phyloP scores from a whole-genome alignment of 2,888 invertebrate genomes.

The Eustalomyia histrio region DNA sequence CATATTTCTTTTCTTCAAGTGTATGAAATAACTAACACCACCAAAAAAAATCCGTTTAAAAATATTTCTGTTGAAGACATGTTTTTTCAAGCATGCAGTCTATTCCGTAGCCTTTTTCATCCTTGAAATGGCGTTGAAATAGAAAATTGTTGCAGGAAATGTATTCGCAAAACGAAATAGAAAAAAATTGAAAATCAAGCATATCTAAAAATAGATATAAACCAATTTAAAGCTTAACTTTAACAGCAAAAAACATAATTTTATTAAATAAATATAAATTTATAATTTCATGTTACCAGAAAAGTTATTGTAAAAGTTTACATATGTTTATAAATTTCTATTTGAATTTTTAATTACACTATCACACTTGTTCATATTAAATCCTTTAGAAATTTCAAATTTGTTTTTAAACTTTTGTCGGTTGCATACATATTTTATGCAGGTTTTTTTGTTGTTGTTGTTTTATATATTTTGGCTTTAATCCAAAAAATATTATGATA shows the following conservation, averaged over 20 bases:
- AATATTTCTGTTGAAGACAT: slow-evolving; percentile 34
- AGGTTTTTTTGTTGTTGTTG: too few species aligned
- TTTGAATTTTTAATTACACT: not conserved
- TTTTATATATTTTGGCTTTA: slow-evolving; percentile 43
- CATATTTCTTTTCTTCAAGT: too few species aligned
- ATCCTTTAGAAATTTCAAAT: not conserved
- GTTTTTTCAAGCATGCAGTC: not conserved
- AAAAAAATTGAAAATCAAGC: not conserved
- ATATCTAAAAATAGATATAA: not conserved
- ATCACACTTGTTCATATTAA: not conserved
- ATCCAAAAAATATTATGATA: slow-evolving; percentile 59
- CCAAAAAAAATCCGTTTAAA: slow-evolving; percentile 18
- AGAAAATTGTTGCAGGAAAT: slow-evolving; percentile 31
- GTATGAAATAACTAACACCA: not conserved
- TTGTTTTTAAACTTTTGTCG: not conserved
- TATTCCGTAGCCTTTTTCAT: slow-evolving; percentile 2
- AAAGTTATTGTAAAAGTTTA: not conserved
- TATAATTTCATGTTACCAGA: not conserved
- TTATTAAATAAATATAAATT: not conserved
- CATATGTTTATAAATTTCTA: not conserved
- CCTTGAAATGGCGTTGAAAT: slow-evolving; percentile 47
- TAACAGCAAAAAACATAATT: not conserved
- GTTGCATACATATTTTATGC: not conserved
- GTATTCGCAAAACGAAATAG: not conserved
- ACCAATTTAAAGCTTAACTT: not conserved